Evolutionary conservation across 30 jellyfish, hydroid and myxozoan genomes (phyloP), one percentile per base, ranked within the genome.

Genomic region (Pelagia noctiluca): DNA sequence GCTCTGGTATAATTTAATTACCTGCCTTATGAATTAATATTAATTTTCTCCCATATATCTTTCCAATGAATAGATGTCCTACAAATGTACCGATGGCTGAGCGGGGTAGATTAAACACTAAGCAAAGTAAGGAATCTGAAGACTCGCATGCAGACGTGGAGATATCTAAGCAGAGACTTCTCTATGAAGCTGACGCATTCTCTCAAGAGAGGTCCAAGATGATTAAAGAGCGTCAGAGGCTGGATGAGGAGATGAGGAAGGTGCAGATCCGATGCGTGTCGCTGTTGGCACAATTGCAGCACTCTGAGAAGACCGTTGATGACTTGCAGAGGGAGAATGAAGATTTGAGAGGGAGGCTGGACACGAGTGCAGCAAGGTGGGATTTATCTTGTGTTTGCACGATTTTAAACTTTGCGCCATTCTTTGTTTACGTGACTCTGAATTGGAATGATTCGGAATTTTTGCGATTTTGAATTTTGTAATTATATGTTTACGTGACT

Each of bases 131-230:
- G 33, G 86, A 78, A 24, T 31, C 83, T 19, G 90, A 77, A 0
- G 90, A 78, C 49, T 85, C 80, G 37, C 96, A 85, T 38, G 61
- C 98, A 32, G 96, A 85, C 61, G 88, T 88, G 32, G 99, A 88
- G 81, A 79, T 78, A 2, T 93, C 99, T 71, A 94, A 85, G 38
- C 96, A 88, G 54, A 63, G 97, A 32, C 71, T 88, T 28, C 71
- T 80, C 29, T 89, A 94, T 91, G 99, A 94, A 76, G 97, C 99
- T 22, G 99, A 94, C 50, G 96, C 96, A 46, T 94, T 94, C 65
- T 97, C 99, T 18, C 96, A 88, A 53, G 99, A 94, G 77, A 85
- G 99, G 36, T 52, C 96, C 1, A 94, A 94, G 79, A 67, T 88
- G 83, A 88, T 88, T 50, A 88, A 88, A 65, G 99, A 94, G 52